Base-by-base conservation (phyloP, 2,113 vertebrate species). In the Crocuta crocuta region DNA sequence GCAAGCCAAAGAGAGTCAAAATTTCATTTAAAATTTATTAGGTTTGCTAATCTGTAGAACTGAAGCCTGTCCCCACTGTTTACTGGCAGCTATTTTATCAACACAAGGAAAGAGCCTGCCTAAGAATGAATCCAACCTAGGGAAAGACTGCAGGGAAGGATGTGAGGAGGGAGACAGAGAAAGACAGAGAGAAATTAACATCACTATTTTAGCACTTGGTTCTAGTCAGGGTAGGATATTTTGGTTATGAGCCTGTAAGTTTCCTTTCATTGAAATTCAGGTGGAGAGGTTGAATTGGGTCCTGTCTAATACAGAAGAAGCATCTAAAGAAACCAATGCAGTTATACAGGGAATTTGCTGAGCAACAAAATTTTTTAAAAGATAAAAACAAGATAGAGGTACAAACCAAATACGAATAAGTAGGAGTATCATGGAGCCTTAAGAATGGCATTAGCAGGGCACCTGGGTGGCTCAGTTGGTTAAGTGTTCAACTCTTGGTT, bases 361-460 rank as follows among this genome's bases (percentile, higher is more conserved):
- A 92, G 28, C 19, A 85, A 78, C 23, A 45, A 86, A 74, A 16
- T 39, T 45, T 94, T 78, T 78, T 71, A 68, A 92, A 96, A 91
- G 2, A 71, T 9, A 61, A 95, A 91, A 53, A 39, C 15, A 95
- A 65, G 65, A 66, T 35, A 15, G 48, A 58, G 23, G 10, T 91
- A 91, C 58, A 85, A 93, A 88, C 16, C 50, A 70, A 96, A 82
- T 91, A 91, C 45, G 10, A 89, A 95, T 76, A 48, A 31, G 16
- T 43, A 92, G 4, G 19, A 79, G 80, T 55, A 55, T 10, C 58
- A 89, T 26, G 33, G 89, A 94, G 21, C 33, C 68, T 31, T 89
- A 71, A 87, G 28, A 61, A 61, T 61, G 21, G 58, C 58, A 61
- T 61, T 61, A 61, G 58, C 21, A 24, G 63, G 28, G 63, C 26